Evolutionary conservation across 2,888 invertebrate genomes (phyloP).

Genomic region (Ophion costatus): DNA sequence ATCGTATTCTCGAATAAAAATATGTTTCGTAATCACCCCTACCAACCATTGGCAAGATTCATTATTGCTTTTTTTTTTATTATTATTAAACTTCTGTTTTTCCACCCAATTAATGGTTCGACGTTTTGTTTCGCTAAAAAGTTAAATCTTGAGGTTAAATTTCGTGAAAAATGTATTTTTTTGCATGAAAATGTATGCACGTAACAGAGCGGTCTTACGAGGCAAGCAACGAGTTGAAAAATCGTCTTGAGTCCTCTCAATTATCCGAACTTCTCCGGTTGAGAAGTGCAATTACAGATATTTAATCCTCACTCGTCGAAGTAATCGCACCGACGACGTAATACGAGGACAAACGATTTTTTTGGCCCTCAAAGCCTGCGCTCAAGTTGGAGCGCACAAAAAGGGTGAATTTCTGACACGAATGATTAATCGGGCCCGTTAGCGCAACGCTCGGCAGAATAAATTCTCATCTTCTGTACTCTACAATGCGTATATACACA

Average conservation of each 20-base stretch:
- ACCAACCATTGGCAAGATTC: too few species aligned
- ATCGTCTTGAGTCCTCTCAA: not conserved
- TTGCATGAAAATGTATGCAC: too few species aligned
- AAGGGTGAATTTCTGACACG: constrained; percentile 43
- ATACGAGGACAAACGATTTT: constrained; percentile 38
- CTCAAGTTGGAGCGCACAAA: not conserved
- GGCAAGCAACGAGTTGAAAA: too few species aligned
- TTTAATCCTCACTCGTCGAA: constrained; percentile 32
- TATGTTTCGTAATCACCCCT: too few species aligned
- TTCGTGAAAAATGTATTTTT: too few species aligned
- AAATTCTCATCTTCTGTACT: constrained; percentile 40
- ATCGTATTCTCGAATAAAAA: too few species aligned
- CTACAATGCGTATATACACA: not conserved
- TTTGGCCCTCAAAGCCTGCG: constrained; percentile 4
- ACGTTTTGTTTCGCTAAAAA: too few species aligned
- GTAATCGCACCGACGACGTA: constrained; percentile 20
- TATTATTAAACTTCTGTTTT: too few species aligned
- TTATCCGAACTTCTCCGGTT: constrained; percentile 1
- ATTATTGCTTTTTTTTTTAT: too few species aligned
- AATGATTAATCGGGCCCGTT: constrained; percentile 58
- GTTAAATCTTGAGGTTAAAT: too few species aligned
- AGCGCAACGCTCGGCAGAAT: constrained; percentile 43
- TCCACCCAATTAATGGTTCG: too few species aligned
- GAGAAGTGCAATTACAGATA: constrained; percentile 30
- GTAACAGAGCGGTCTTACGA: too few species aligned